Evolutionary conservation across 2,888 invertebrate genomes (phyloP).

Genomic region (Sphinx pinastri): DNA sequence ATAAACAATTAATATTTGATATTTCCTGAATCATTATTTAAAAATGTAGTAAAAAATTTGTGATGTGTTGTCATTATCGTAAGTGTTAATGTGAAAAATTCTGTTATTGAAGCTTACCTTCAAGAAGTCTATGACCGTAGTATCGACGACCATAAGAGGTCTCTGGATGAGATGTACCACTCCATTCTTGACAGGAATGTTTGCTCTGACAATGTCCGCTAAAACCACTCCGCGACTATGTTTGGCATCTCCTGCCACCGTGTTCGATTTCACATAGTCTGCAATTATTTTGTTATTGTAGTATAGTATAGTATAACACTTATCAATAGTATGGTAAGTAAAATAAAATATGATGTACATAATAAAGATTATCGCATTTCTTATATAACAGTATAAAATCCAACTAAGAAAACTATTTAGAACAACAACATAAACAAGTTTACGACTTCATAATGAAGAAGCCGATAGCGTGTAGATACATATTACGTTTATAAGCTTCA

Average conservation of each 20-base stretch:
- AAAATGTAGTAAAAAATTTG: neutral
- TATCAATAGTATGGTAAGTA: neutral
- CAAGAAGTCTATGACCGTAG: slow-evolving; percentile 92
- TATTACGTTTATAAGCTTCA: neutral
- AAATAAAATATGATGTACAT: neutral
- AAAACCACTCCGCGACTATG: slow-evolving; percentile 93
- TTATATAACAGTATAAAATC: neutral
- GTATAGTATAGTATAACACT: neutral
- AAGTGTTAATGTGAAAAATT: neutral
- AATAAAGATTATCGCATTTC: too few relatives aligned
- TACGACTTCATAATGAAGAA: slow-evolving; percentile 28
- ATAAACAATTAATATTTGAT: neutral
- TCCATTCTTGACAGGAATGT: slow-evolving; percentile 96
- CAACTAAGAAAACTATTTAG: neutral
- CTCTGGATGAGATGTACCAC: slow-evolving; percentile 96
- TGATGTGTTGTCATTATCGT: neutral
- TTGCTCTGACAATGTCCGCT: slow-evolving; percentile 93
- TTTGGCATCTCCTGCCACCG: slow-evolving; percentile 89
- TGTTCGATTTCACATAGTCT: slow-evolving; percentile 95
- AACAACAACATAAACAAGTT: neutral
- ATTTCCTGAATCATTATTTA: neutral
- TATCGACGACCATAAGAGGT: slow-evolving; percentile 95
- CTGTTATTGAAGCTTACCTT: slow-evolving; percentile 83
- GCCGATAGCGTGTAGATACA: slow-evolving; percentile 4
- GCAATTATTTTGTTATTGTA: neutral